A percentile compares a stretch with the other conserved stretches of the same genome.
Conservation (phyloP, 2,797 vertebrate species). For the Paguma larvata region DNA sequence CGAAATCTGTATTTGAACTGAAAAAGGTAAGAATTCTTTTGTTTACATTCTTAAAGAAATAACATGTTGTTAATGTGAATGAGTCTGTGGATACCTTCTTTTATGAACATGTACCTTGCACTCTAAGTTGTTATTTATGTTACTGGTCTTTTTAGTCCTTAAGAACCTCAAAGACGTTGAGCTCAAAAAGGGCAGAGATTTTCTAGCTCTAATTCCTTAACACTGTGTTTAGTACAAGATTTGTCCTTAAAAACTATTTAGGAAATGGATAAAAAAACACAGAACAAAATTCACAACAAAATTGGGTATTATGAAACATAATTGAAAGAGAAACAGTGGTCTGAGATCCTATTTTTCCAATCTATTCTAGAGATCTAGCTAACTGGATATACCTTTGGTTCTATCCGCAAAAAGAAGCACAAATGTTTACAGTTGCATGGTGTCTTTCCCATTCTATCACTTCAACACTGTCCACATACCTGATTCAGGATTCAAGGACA, state of each 20-base stretch:
- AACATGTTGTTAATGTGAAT: conserved; percentile 4
- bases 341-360: conserved; percentile 26
- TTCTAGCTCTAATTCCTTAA: conserved; percentile 10
- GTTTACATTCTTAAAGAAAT: conserved; percentile 36
- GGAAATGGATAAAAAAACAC: not conserved
- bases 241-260: conserved; percentile 35
- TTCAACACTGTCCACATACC: not conserved
- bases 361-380: conserved; percentile 51
- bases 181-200: not conserved
- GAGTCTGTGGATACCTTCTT: not conserved
- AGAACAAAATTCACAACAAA: conserved; percentile 32
- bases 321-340: not conserved
- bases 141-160: conserved; percentile 23
- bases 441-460: not conserved
- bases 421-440: not conserved
- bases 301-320: not conserved
- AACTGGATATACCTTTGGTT: conserved; percentile 3
- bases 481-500: conserved; percentile 44
- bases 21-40: conserved; percentile 18
- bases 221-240: not conserved
- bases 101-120: conserved; percentile 39
- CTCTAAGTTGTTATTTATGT: conserved; percentile 41
- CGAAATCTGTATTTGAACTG: conserved; percentile 29
- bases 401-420: not conserved
- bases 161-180: not conserved